These are phyloP conservation scores for Onthophagus taurus DNA, from an alignment of 1,140 invertebrate genomes.

Conservation along the genomic window DNA sequence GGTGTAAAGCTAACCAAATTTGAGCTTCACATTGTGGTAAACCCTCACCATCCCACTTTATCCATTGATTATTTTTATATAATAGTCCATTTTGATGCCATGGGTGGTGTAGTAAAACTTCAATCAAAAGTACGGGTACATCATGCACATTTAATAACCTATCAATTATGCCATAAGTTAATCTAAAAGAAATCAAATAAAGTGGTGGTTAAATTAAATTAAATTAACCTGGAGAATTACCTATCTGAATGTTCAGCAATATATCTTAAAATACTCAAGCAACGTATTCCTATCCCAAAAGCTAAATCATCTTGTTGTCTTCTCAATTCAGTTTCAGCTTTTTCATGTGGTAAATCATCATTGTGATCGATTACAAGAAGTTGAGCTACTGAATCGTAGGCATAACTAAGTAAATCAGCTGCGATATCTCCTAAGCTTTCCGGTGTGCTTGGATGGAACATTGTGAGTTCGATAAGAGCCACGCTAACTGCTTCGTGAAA, in stretches of 20 bases:
- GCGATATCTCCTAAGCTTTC: conserved; percentile 56
- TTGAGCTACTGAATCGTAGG: conserved; percentile 37
- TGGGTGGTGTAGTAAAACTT: conserved; percentile 55
- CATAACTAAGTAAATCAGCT: conserved; percentile 66
- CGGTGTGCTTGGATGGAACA: conserved; percentile 62
- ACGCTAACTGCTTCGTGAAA: conserved; percentile 42
- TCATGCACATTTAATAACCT: conserved; percentile 58
- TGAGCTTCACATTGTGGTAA: conserved; percentile 58
- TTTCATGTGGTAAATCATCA: conserved; percentile 24
- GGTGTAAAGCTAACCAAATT: conserved; percentile 60
- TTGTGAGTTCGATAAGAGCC: conserved; percentile 60
- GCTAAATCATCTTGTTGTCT: conserved; percentile 53
- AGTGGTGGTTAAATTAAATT: not conserved
- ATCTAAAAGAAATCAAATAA: conserved; percentile 20
- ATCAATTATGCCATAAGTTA: conserved; percentile 52
- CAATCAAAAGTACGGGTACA: conserved; percentile 58
- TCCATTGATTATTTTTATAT: conserved; percentile 55
- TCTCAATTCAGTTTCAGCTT: conserved; percentile 32
- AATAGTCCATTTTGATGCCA: conserved; percentile 53
- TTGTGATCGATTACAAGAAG: conserved; percentile 28
- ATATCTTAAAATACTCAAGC: conserved; percentile 59
- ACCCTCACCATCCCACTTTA: conserved; percentile 42
- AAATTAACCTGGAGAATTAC: conserved; percentile 14
- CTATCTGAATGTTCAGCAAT: conserved; percentile 40
- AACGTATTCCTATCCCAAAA: conserved; percentile 62